Percentiles rank a stretch among this genome's conserved stretches.
Evolutionary conservation across 1,140 invertebrate genomes (phyloP).

Genomic region (Lysiphlebus fabarum): DNA sequence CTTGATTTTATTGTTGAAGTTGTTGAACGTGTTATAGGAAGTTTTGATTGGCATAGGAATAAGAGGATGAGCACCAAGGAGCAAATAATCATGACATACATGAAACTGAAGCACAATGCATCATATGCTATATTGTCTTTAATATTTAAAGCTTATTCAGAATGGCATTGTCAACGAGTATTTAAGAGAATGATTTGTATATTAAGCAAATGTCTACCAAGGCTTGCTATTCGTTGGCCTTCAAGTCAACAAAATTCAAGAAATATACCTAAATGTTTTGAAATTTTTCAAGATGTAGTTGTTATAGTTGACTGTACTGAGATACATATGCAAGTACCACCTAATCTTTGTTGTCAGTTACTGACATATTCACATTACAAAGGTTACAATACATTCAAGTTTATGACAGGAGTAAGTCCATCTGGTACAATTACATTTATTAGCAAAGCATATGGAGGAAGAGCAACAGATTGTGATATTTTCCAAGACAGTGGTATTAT

Average conservation of each 20-base stretch:
- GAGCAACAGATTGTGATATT: conserved; percentile 32
- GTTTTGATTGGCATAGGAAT: not conserved
- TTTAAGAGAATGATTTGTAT: conserved; percentile 10
- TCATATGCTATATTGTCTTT: conserved; percentile 17
- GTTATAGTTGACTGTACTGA: conserved; percentile 31
- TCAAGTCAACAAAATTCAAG: conserved; percentile 6
- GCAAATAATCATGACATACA: conserved; percentile 13
- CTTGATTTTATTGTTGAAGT: conserved; percentile 15
- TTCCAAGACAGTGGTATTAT: conserved; percentile 28
- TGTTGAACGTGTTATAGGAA: not conserved
- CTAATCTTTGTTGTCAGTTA: conserved; percentile 22
- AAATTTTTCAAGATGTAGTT: conserved; percentile 13
- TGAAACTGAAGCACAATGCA: conserved; percentile 22
- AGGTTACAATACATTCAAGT: conserved; percentile 33
- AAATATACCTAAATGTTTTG: conserved; percentile 18
- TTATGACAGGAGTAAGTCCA: conserved; percentile 33
- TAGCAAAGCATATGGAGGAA: conserved; percentile 32
- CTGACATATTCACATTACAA: conserved; percentile 34
- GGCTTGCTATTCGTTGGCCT: conserved; percentile 16
- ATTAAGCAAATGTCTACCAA: conserved; percentile 17
- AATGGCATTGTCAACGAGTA: conserved; percentile 17
- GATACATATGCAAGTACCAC: conserved; percentile 18
- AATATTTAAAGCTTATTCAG: conserved; percentile 9
- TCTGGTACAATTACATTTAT: conserved; percentile 33
- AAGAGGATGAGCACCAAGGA: conserved; percentile 10